A percentile compares a stretch with the other conserved stretches of the same genome.
Evolutionary conservation across 1,140 invertebrate genomes (phyloP).

Genomic region (Aphelinus certus): DNA sequence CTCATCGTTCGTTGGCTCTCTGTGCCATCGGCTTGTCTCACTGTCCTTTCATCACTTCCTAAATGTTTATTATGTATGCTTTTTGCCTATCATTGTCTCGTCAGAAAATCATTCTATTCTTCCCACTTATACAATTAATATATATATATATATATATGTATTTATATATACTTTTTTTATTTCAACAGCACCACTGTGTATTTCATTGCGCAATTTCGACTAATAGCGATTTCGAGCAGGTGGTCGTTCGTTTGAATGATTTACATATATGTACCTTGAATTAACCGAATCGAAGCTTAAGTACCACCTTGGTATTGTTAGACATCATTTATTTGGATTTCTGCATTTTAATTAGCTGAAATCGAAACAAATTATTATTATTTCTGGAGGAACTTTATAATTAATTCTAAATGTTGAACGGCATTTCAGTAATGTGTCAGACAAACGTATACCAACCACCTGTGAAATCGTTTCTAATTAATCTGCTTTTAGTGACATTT

Average conservation of each 20-base stretch:
- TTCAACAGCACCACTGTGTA: slow-evolving; percentile 39
- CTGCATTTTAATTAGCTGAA: no score
- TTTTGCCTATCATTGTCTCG: slow-evolving; percentile 11
- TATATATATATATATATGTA: not conserved
- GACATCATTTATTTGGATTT: no score
- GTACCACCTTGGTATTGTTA: no score
- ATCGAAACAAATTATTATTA: no score
- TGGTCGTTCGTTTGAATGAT: not conserved
- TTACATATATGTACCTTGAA: no score
- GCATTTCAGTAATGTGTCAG: no score
- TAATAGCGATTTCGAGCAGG: slow-evolving; percentile 10
- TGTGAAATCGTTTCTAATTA: no score
- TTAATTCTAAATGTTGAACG: no score
- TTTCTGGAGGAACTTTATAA: no score
- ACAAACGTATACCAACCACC: no score
- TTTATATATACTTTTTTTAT: slow-evolving; percentile 11
- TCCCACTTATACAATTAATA: slow-evolving; percentile 36
- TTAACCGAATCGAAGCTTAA: no score
- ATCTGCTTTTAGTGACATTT: no score
- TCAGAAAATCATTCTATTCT: slow-evolving; percentile 22
- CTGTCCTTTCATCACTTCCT: not conserved
- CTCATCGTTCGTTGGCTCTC: slow-evolving; percentile 11
- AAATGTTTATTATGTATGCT: slow-evolving; percentile 20
- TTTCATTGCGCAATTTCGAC: slow-evolving; percentile 26
- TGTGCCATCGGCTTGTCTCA: not conserved